Evolutionary conservation across 2,113 vertebrate genomes (phyloP).

Genomic region (Beaufortia kweichowensis): DNA sequence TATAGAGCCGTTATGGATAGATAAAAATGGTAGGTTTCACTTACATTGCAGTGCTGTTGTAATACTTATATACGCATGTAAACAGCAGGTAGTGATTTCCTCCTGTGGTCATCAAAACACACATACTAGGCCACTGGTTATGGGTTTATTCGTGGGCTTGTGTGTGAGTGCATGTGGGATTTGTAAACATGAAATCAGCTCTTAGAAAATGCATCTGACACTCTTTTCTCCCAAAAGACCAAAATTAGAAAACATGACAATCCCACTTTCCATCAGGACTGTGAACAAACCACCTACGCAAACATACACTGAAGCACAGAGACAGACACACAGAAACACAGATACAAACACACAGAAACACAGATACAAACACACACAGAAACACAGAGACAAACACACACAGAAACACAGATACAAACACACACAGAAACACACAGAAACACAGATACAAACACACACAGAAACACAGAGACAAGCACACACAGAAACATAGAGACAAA

Average conservation of each 20-base stretch:
- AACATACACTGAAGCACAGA: background rate
- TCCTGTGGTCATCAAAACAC: background rate
- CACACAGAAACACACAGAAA: too few relatives aligned
- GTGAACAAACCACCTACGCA: conserved; percentile 28
- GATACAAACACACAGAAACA: background rate
- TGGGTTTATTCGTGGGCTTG: background rate
- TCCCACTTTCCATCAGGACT: conserved; percentile 32
- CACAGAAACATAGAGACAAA: too few relatives aligned
- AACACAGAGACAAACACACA: too few relatives aligned
- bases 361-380: background rate
- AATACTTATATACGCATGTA: background rate
- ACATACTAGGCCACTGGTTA: background rate
- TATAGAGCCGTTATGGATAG: too few relatives aligned
- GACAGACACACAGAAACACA: background rate
- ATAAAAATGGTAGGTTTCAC: background rate
- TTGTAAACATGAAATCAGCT: background rate
- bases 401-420: too few relatives aligned
- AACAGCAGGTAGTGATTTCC: conserved; percentile 14
- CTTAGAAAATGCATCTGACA: conserved; percentile 1
- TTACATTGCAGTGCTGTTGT: background rate
- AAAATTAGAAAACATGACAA: conserved; percentile 29
- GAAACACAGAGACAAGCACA: too few relatives aligned
- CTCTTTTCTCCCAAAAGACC: conserved; percentile 1
- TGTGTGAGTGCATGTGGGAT: background rate
- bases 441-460: too few relatives aligned